Percentiles rank a stretch among this genome's conserved stretches.
Conservation (phyloP, 2,888 invertebrate species). For the Lithophane semibrunnea region DNA sequence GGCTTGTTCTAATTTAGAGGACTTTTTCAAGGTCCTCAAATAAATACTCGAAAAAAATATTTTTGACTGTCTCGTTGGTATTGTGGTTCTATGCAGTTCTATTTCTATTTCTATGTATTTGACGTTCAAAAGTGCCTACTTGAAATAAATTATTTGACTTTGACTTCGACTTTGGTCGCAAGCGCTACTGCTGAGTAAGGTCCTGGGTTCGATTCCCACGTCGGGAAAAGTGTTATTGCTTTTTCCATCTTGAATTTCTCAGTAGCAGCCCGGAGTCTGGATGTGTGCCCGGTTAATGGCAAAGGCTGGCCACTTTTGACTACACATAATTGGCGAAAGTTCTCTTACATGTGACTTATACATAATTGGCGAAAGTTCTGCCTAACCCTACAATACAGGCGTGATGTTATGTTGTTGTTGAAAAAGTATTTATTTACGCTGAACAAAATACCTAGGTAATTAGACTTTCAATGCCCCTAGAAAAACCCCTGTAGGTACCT, state of each 20-base stretch:
- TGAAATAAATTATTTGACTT: no score
- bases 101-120: no score
- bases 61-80: background rate
- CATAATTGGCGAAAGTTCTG: background rate
- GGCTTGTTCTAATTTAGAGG: slow-evolving; percentile 43
- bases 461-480: background rate
- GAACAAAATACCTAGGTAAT: background rate
- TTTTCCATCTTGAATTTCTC: background rate
- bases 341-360: background rate
- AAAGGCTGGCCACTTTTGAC: background rate
- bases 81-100: background rate
- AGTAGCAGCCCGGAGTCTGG: no score
- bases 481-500: background rate
- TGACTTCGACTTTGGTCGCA: background rate
- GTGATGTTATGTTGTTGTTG: background rate
- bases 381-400: background rate
- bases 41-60: background rate
- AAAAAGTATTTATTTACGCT: no score
- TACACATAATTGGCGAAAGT: background rate
- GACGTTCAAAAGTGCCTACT: no score
- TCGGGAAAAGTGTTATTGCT: background rate
- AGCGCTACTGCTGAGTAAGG: background rate
- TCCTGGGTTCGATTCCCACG: no score
- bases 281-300: background rate
- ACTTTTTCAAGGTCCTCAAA: slow-evolving; percentile 41